Conservation (phyloP, 2,888 invertebrate genomes). For the Eristalis tenax region DNA sequence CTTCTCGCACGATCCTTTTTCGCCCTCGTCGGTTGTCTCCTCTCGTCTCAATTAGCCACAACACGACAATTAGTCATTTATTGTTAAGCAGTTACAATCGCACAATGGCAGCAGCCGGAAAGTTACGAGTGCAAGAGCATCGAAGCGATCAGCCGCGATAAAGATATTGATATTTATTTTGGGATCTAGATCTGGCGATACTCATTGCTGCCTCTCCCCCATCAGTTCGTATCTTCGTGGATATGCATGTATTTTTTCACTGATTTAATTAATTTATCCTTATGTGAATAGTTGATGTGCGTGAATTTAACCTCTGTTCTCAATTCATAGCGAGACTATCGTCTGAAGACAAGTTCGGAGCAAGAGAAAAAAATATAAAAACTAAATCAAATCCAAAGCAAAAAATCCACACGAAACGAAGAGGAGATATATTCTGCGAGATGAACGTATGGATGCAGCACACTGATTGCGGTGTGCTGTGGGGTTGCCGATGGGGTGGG, state of each 20-base stretch:
- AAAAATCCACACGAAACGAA: background rate
- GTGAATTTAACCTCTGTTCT: conserved; percentile 65
- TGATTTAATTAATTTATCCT: conserved; percentile 69
- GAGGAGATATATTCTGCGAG: background rate
- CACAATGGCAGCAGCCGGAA: conserved; percentile 21
- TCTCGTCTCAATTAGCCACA: conserved; percentile 7
- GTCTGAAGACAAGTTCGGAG: too few species aligned
- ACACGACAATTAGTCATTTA: conserved; percentile 31
- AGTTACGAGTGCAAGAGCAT: conserved; percentile 46
- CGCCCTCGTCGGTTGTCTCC: background rate
- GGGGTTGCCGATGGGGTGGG: background rate
- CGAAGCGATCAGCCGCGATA: conserved; percentile 40
- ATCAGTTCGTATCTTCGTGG: background rate
- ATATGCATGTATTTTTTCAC: conserved; percentile 23
- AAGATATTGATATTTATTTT: conserved; percentile 64
- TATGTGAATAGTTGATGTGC: conserved; percentile 49
- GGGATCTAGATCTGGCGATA: conserved; percentile 44
- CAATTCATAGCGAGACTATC: conserved; percentile 60
- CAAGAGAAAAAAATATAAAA: background rate
- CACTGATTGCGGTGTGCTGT: background rate
- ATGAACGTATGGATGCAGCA: background rate
- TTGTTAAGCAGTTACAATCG: conserved; percentile 54
- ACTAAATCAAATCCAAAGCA: background rate
- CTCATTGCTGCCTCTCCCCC: background rate
- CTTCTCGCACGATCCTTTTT: conserved; percentile 11